These are phyloP conservation scores for Drosophila watanabei DNA, from an alignment of 1,140 invertebrate species.

Conservation along the genomic window DNA sequence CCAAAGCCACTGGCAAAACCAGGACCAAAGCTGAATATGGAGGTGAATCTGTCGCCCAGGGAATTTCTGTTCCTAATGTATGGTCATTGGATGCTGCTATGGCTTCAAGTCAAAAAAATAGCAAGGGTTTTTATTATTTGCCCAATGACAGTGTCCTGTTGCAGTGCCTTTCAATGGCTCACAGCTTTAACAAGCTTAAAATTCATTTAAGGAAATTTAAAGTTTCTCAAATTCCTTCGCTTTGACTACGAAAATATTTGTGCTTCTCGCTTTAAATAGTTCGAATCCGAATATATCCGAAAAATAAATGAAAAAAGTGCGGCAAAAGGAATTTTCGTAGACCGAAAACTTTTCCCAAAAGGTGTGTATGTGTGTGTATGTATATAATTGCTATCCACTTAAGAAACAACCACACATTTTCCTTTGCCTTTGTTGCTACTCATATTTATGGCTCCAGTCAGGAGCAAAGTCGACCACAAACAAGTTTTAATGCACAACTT, in stretches of 20 bases:
- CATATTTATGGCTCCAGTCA: slow-evolving; percentile 63
- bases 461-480: slow-evolving; percentile 65
- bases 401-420: slow-evolving; percentile 45
- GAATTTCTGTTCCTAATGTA: slow-evolving; percentile 67
- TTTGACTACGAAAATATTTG: slow-evolving; percentile 10
- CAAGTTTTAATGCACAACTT: slow-evolving; percentile 83
- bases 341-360: slow-evolving; percentile 14
- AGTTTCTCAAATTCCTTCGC: slow-evolving; percentile 2
- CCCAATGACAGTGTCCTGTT: slow-evolving; percentile 5
- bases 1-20: slow-evolving; percentile 1
- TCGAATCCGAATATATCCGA: slow-evolving; percentile 4
- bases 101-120: slow-evolving; percentile 20
- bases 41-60: slow-evolving; percentile 55
- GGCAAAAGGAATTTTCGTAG: slow-evolving; percentile 13
- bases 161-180: slow-evolving; percentile 4
- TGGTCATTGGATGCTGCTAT: slow-evolving; percentile 48
- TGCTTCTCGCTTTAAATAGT: background rate
- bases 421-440: slow-evolving; percentile 60
- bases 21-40: slow-evolving; percentile 9
- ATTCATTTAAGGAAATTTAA: slow-evolving; percentile 23
- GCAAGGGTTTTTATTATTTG: slow-evolving; percentile 17
- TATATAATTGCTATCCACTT: slow-evolving; percentile 71
- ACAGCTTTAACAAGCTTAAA: slow-evolving; percentile 19
- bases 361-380: slow-evolving; percentile 4
- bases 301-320: slow-evolving; percentile 24